Base-by-base conservation (phyloP, 2,113 vertebrate species). In the Etheostoma spectabile region DNA sequence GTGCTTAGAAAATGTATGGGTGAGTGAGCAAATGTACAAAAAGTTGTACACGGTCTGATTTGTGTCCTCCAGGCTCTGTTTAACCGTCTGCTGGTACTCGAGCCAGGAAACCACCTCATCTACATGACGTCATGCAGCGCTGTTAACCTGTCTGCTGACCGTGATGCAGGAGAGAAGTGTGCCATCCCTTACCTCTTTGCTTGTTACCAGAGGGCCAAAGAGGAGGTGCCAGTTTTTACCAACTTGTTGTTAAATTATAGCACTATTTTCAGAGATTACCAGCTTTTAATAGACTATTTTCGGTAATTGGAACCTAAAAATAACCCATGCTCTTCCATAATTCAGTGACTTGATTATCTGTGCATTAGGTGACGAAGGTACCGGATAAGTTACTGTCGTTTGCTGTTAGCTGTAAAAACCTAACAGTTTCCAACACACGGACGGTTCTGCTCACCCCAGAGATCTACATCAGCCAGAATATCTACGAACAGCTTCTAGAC, bases 391-490 rank as follows among this genome's bases (percentile, higher is more conserved):
- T 99, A 42, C 94, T 99, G 61, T 95, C 97, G 0, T 99, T 96
- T 0, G 98, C 98, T 0, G 92, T 99, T 56, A 97, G 96, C 83
- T 99, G 98, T 89, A 97, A 97, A 77, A 96, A 97, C 83, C 95
- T 99, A 85, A 95, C 96, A 0, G 95, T 99, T 73, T 98, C 97
- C 0, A 98, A 99, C 85, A 90, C 96, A 0, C 94, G 95, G 18
- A 99, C 98, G 0, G 96, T 98, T 24, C 95, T 99, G 10, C 97
- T 99, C 65, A 99, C 98, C 0, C 97, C 98, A 0, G 98, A 99
- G 95, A 99, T 99, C 82, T 99, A 99, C 0, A 83, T 97, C 85
- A 96, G 93, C 91, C 98, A 99, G 91, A 98, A 98, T 0, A 90
- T 99, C 73, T 96, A 97, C 0, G 97, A 98, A 74, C 97, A 99